Evolutionary conservation across 2,113 vertebrate genomes (phyloP).

Genomic region (Rousettus leschenaultii): DNA sequence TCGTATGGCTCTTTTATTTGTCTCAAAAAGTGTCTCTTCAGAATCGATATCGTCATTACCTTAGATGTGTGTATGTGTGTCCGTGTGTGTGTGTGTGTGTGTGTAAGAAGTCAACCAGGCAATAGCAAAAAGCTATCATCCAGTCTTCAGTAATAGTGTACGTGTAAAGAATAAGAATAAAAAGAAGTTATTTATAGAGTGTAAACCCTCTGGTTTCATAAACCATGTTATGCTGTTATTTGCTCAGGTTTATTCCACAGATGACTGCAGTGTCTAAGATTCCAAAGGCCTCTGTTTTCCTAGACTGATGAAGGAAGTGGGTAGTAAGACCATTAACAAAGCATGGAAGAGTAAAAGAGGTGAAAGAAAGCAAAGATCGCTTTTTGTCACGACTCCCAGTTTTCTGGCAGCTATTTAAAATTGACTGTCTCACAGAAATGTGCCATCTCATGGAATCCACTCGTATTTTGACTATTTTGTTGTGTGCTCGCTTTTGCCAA

Average conservation of each 20-base stretch:
- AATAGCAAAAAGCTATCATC: conserved; percentile 83
- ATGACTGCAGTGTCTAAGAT: conserved; percentile 49
- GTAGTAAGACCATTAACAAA: conserved; percentile 31
- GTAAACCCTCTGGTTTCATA: conserved; percentile 83
- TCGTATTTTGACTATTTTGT: not conserved
- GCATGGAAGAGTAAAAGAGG: not conserved
- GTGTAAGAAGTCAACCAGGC: conserved; percentile 81
- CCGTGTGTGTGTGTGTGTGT: not conserved
- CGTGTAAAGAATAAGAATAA: conserved; percentile 84
- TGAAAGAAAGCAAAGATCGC: not conserved
- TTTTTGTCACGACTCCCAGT: not conserved
- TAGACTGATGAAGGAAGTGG: not conserved
- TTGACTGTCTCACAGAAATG: not conserved
- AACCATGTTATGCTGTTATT: conserved; percentile 80
- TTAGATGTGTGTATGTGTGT: conserved; percentile 63
- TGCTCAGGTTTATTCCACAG: conserved; percentile 60
- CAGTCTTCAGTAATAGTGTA: conserved; percentile 82
- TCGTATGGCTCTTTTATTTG: conserved; percentile 76
- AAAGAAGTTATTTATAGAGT: conserved; percentile 83
- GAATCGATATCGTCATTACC: conserved; percentile 84
- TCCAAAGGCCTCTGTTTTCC: conserved; percentile 58
- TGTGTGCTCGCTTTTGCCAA: not conserved
- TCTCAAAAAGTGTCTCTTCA: conserved; percentile 79
- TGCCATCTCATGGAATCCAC: not conserved
- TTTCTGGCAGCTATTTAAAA: not conserved